Evolutionary conservation across 1,140 invertebrate genomes (phyloP).

Genomic region (Antheraea mylitta): DNA sequence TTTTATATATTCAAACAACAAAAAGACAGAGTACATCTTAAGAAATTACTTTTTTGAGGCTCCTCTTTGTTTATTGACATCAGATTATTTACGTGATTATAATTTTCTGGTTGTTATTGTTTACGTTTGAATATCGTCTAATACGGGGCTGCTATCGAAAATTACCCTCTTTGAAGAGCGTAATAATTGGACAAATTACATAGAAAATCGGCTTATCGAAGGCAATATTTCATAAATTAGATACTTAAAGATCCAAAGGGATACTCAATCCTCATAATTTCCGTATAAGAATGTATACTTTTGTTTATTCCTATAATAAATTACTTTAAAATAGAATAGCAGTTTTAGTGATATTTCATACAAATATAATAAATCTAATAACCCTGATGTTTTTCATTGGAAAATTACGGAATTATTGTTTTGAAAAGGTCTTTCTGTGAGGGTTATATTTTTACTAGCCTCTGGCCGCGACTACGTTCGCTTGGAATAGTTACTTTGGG

Average conservation of each 20-base stretch:
- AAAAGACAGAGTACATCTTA: neutral
- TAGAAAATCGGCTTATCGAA: slow-evolving; percentile 58
- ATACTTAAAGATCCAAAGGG: slow-evolving; percentile 52
- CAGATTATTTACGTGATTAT: slow-evolving; percentile 46
- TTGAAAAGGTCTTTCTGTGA: too few relatives aligned
- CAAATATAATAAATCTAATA: too few relatives aligned
- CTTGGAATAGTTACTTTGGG: too few relatives aligned
- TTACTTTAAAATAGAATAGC: neutral
- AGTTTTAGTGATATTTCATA: neutral
- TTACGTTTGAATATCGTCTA: slow-evolving; percentile 44
- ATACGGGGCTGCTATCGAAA: slow-evolving; percentile 47
- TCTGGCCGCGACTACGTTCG: too few relatives aligned
- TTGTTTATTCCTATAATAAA: too few relatives aligned
- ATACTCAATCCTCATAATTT: slow-evolving; percentile 7
- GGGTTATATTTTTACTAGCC: too few relatives aligned
- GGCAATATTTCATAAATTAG: slow-evolving; percentile 60
- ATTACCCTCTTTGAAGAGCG: slow-evolving; percentile 58
- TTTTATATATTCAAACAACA: neutral
- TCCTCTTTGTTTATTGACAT: slow-evolving; percentile 32
- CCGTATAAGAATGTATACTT: too few relatives aligned
- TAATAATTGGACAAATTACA: slow-evolving; percentile 66
- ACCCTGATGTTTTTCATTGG: too few relatives aligned
- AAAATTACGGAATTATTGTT: too few relatives aligned
- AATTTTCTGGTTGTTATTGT: slow-evolving; percentile 54
- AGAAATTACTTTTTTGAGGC: neutral